Conservation (phyloP, 2,797 vertebrate genomes). For the Phoebastria nigripes region DNA sequence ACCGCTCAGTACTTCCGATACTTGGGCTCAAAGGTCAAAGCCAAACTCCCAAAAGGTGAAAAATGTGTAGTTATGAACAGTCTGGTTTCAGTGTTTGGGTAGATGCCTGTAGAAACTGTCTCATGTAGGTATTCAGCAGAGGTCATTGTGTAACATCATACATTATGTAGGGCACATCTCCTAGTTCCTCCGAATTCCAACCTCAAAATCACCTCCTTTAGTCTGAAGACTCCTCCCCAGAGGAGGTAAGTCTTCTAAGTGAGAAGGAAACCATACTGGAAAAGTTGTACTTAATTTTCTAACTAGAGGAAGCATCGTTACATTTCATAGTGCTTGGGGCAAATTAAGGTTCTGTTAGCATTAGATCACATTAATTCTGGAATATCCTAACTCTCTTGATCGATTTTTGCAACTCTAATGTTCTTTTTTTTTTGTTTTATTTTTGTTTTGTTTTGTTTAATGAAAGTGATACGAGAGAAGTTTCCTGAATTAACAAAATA, state of each 20-base stretch:
- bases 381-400: not conserved
- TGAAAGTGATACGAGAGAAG: not conserved
- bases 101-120: not conserved
- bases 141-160: not conserved
- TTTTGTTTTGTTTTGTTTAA: not conserved
- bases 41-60: not conserved
- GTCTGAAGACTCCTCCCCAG: not conserved
- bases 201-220: not conserved
- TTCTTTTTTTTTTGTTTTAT: not conserved
- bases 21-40: not conserved
- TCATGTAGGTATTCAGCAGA: not conserved
- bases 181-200: not conserved
- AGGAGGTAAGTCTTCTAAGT: not conserved
- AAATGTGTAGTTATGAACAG: not conserved
- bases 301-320: not conserved
- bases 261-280: not conserved
- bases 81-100: not conserved
- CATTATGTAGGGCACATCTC: not conserved
- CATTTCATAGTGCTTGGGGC: not conserved
- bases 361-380: not conserved
- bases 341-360: not conserved
- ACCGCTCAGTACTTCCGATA: not conserved
- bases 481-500: not conserved
- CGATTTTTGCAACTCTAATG: not conserved
- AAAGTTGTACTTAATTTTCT: not conserved